Base-by-base conservation (phyloP, 1,140 invertebrate genomes). In the Bombus superbus region DNA sequence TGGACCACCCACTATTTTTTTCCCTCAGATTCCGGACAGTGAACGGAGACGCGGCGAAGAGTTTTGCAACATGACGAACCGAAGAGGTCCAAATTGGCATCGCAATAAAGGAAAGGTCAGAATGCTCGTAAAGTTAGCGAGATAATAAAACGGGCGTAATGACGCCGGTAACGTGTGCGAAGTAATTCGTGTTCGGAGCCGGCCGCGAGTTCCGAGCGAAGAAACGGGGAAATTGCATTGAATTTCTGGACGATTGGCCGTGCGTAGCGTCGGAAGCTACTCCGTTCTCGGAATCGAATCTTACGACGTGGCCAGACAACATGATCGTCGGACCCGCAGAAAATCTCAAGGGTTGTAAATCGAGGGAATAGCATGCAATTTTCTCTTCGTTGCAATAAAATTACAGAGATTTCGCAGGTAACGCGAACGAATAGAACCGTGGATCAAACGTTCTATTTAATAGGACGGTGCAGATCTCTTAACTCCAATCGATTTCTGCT, bases 61-160 rank as follows among this genome's bases (percentile, higher is more conserved):
- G 22, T 40, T 40, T 40, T 71, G 42, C 68, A 40, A 6, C 68
- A 32, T 3, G 69, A 28, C 38, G 11, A 42, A 42, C 10, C 18
- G 15, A 53, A 53, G 25, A 53, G 44, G 42, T 38, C 79, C 25
- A 81, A 88, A 89, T 79, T 79, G 82, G 32, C 62, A 53, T 28
- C 13, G 81, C 78, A 74, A 25, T 69, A 80, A 89, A 80, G 62
- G 77, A 92, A 92, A 90, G 90, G 89, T 88, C 89, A 86, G 87
- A 74, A 71, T 32, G 80, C 32, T 87, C 86, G 83, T 92, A 90
- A 92, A 92, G 80, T 86, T 86, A 84, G 81, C 68, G 81, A 74
- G 84, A 89, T 76, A 84, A 91, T 89, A 89, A 90, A 89, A 92
- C 86, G n/a, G 38, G 59, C 69, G 66, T 81, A 85, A 85, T 82